Evolutionary conservation across 2,888 invertebrate species (phyloP).

Genomic region (Drosophila limbata): DNA sequence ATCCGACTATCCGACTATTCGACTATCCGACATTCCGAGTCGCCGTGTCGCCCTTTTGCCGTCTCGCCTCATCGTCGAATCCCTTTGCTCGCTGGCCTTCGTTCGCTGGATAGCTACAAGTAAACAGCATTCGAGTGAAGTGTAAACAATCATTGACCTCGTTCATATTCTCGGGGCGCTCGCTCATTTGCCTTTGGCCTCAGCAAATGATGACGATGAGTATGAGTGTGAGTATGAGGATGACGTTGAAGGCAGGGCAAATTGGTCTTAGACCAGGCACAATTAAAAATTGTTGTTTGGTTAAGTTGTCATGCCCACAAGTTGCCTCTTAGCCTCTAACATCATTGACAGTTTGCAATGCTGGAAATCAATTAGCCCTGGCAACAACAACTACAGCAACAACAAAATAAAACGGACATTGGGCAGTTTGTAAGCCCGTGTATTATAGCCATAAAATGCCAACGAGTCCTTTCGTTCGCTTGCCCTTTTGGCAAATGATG

Average conservation of each 20-base stretch:
- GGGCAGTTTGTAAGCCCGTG: constrained; percentile 31
- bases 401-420: background rate
- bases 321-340: constrained; percentile 33
- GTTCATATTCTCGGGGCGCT: constrained; percentile 70
- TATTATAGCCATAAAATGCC: constrained; percentile 46
- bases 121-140: constrained; percentile 79
- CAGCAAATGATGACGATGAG: constrained; percentile 17
- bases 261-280: constrained; percentile 46
- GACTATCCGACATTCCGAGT: constrained; percentile 4
- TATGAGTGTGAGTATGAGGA: background rate
- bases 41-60: constrained; percentile 23
- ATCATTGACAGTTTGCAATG: constrained; percentile 46
- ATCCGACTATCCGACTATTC: background rate
- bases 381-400: constrained; percentile 1
- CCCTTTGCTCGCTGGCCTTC: constrained; percentile 21
- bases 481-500: constrained; percentile 59
- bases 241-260: constrained; percentile 18
- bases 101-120: constrained; percentile 50
- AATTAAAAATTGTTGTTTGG: constrained; percentile 77
- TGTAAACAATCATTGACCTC: constrained; percentile 81
- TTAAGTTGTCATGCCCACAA: constrained; percentile 44
- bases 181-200: constrained; percentile 75
- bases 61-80: constrained; percentile 39
- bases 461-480: constrained; percentile 37
- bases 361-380: constrained; percentile 67